phyloP scores from a whole-genome alignment of 2,113 vertebrate species.

The Pterocles gutturalis region DNA sequence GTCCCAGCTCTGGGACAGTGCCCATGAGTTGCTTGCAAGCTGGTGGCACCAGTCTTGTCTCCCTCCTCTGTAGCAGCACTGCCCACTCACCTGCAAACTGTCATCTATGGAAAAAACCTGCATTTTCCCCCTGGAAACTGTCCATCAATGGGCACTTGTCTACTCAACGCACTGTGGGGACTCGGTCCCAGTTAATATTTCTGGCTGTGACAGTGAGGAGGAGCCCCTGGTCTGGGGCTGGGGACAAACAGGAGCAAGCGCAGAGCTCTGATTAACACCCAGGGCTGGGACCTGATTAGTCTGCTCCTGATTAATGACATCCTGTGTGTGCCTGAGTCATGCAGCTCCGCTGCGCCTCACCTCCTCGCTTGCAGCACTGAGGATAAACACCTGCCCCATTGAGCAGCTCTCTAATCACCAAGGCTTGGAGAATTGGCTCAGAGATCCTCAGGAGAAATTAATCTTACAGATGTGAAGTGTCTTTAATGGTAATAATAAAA shows the following conservation, averaged over 20 bases:
- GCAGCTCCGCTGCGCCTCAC: neutral
- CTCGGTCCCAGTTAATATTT: fast-evolving
- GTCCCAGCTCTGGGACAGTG: neutral
- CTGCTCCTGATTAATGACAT: slow-evolving; percentile 32
- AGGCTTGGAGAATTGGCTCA: neutral
- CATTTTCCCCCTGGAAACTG: neutral
- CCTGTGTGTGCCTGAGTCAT: slow-evolving; percentile 18
- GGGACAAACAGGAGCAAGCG: neutral
- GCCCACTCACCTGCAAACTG: neutral
- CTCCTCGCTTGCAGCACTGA: neutral
- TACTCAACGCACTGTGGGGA: fast-evolving
- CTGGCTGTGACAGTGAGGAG: neutral
- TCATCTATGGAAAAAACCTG: neutral
- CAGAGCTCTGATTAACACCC: neutral
- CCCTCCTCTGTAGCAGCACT: neutral
- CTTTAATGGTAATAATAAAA: slow-evolving; percentile 35
- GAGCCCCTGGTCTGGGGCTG: neutral
- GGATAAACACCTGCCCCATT: neutral
- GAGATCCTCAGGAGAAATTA: slow-evolving; percentile 38
- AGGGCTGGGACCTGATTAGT: neutral
- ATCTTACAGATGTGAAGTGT: neutral
- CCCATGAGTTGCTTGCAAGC: neutral
- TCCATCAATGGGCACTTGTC: fast-evolving
- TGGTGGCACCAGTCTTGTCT: neutral
- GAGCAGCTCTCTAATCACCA: neutral